These are phyloP conservation scores for Spinus olivaceus DNA, from an alignment of 2,797 vertebrate genomes.

Conservation along the genomic window DNA sequence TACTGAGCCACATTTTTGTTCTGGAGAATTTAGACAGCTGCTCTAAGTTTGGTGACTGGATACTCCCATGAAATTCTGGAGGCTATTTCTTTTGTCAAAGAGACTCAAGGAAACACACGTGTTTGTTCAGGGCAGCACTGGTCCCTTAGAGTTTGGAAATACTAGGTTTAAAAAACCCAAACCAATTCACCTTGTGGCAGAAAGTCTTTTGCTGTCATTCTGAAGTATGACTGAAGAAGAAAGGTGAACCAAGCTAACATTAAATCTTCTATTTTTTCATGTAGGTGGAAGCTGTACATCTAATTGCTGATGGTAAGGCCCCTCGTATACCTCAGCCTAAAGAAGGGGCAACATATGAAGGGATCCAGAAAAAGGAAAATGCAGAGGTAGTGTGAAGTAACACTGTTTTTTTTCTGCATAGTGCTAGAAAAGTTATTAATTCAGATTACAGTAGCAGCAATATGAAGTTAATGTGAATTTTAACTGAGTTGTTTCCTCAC, in stretches of 20 bases:
- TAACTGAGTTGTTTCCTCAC: not conserved
- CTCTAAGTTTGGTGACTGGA: not conserved
- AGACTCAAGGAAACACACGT: not conserved
- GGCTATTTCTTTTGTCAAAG: not conserved
- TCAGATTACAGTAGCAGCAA: not conserved
- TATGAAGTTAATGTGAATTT: not conserved
- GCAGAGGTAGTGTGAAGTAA: conserved; percentile 78
- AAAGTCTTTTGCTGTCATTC: not conserved
- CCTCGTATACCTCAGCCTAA: conserved; percentile 83
- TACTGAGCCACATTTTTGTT: not conserved
- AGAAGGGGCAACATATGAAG: conserved; percentile 93
- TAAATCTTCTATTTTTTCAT: not conserved
- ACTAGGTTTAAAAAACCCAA: not conserved
- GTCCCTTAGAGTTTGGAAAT: not conserved
- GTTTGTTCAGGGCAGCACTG: not conserved
- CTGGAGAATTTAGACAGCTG: not conserved
- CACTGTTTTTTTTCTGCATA: not conserved
- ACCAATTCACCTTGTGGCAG: not conserved
- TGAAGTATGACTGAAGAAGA: not conserved
- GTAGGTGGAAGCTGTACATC: conserved; percentile 93
- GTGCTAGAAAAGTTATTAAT: not conserved
- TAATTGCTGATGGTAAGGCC: conserved; percentile 92
- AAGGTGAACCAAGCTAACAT: not conserved
- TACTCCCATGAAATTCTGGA: not conserved
- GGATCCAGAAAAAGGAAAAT: conserved; percentile 94